Conservation (phyloP, 1,140 invertebrate species). For the Alviniconcha marisindica region DNA sequence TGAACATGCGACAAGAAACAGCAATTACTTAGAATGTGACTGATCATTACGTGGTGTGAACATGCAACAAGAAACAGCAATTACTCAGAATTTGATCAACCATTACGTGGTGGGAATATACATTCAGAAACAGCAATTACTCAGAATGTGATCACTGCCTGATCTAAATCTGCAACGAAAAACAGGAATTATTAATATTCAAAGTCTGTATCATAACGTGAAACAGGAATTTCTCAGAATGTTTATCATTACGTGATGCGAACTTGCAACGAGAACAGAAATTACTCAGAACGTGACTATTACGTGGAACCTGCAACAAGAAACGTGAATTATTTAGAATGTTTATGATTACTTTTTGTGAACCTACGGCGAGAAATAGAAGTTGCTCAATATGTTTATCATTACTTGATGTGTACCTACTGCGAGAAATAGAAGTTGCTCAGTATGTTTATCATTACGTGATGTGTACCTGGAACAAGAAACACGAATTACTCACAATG, state of each 20-base stretch:
- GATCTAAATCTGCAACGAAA: neutral
- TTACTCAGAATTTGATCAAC: neutral
- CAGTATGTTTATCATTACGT: neutral
- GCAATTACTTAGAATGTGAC: neutral
- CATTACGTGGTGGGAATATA: neutral
- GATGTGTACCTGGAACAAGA: neutral
- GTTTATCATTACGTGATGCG: neutral
- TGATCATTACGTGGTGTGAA: neutral
- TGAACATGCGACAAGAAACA: neutral
- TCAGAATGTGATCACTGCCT: neutral
- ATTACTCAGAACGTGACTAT: neutral
- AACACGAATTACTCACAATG: neutral
- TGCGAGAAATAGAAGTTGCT: too few species aligned
- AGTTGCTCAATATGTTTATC: neutral
- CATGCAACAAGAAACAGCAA: neutral
- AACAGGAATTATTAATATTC: neutral
- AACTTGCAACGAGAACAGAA: neutral
- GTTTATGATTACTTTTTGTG: neutral
- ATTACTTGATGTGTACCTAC: neutral
- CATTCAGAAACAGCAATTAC: neutral
- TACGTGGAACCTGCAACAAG: neutral
- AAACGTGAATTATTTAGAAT: neutral
- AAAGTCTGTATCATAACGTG: neutral
- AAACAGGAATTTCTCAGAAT: neutral
- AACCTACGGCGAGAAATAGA: neutral